Percentiles rank a stretch among this genome's conserved stretches.
These are phyloP conservation scores for Gobionotothen gibberifrons DNA, from an alignment of 2,797 vertebrate species.

Conservation along the genomic window DNA sequence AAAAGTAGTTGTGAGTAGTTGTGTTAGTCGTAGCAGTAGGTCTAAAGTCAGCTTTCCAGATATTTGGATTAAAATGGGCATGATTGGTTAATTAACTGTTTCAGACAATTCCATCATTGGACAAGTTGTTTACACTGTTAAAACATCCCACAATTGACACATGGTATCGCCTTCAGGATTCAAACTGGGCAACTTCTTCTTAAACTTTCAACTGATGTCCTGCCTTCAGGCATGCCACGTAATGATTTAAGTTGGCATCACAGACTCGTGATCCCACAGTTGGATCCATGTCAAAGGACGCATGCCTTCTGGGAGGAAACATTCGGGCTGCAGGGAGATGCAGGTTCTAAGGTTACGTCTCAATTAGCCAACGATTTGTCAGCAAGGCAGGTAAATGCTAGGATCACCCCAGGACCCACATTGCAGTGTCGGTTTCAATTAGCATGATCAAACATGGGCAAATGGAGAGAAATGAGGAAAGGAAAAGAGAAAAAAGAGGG, in stretches of 20 bases:
- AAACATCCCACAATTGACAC: not conserved
- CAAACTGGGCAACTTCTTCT: not conserved
- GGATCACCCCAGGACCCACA: constrained; percentile 37
- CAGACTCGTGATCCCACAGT: constrained; percentile 16
- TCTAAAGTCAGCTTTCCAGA: not conserved
- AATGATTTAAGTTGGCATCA: constrained; percentile 36
- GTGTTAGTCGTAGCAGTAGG: no score
- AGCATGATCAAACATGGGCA: constrained; percentile 53
- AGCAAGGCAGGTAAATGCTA: constrained; percentile 35
- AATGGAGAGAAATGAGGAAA: constrained; percentile 4
- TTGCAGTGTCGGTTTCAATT: constrained; percentile 42
- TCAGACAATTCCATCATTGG: not conserved
- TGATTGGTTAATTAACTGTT: not conserved
- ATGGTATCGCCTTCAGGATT: not conserved
- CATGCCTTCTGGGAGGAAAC: constrained; percentile 10
- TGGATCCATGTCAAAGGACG: constrained; percentile 41
- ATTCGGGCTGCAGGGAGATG: constrained; percentile 2
- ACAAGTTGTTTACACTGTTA: constrained; percentile 3
- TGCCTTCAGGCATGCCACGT: constrained; percentile 16
- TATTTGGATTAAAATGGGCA: not conserved
- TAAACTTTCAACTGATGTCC: constrained; percentile 7
- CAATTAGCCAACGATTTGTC: constrained; percentile 67
- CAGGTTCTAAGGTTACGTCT: constrained; percentile 48
- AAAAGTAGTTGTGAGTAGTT: not conserved
- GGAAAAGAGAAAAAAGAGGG: not conserved